Base-by-base conservation (phyloP, 2,113 vertebrate genomes). In the Onychostoma macrolepis region DNA sequence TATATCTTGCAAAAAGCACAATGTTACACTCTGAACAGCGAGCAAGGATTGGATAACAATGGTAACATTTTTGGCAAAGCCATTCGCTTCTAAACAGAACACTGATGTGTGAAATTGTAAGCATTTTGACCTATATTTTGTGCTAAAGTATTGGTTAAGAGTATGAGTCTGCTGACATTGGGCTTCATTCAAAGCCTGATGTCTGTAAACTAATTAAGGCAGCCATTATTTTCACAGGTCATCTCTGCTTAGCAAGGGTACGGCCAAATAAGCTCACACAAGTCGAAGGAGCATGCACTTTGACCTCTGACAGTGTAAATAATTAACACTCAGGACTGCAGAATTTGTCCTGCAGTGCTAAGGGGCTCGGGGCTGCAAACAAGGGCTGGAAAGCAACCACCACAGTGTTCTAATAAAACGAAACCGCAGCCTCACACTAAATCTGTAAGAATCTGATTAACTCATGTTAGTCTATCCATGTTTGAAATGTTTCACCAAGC, bases 281-380 rank as follows among this genome's bases (percentile, higher is more conserved):
- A 87, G 80, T 67, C 41, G 26, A 75, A 65, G 76, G 86, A 87
- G 72, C 74, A 67, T 0, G 86, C 17, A 80, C 88, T 87, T 86
- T 87, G 65, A 87, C 86, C 84, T 76, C 21, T 56, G 41, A 83
- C 63, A 63, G 85, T 83, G 89, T 90, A 90, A 93, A 91, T 92
- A 91, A 92, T 92, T 91, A 89, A 92, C 87, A 91, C 87, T 89
- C 65, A 85, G 84, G 87, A 90, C 89, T 90, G 79, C 50, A 87
- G 58, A 83, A 75, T 89, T 81, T 86, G 87, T 89, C 74, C 80
- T 61, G 5, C n/a, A 63, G 63, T 45, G n/a, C 85, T 61, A 79
- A 78, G 63, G 28, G 12, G 80, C 36, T 7, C 80, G 83, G 45
- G 85, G 38, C 58, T 67, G 87, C 83, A 84, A 90, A 87, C 61